Evolutionary conservation across 2,888 invertebrate species (phyloP), one percentile per base, ranked within the genome.

Genomic region (Morinoia aosen): DNA sequence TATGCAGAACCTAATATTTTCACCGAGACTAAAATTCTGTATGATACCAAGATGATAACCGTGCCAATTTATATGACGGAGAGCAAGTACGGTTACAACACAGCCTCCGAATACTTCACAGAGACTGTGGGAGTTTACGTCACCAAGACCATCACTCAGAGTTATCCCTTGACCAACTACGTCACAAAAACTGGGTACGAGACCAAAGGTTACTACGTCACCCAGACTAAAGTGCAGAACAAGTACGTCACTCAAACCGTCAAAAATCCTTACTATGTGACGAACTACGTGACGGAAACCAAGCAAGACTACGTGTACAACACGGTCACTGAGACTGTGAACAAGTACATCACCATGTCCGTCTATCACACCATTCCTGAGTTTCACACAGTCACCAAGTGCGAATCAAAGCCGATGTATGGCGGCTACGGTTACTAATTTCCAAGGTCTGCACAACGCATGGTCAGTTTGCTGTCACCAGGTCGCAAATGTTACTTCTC

Each of bases 371-470:
- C 96, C 48, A 96, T 96, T 39, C 96, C 96, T 3, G 96, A 96
- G 94, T 96, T 96, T 95, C 96, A 96, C 95, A 96, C 96, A 7
- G 96, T 96, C 40, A 96, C 96, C 95, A 96, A 96, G 64, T 96
- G 96, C 93, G 96, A 93, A 14, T 64, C 14, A 39, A 39, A 33
- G 48, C 90, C 61, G 16, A 95, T 61, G 61, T 95, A 95, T 64
- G 94, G 94, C 39, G 93, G 93, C n/a, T 39, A 64, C 57, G 95
- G 95, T 19, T 95, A 95, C 64, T 95, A 95, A 64, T 25, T n/a
- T 39, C 40, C 39, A 7, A 58, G 48, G 40, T 95, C 40, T 58
- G 2, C 64, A 11, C 64, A 57, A 57, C 12, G 56, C 48, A 57
- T 57, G 57, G 16, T 48, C 12, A 93, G 25, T 93, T 14, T 48